Evolutionary conservation across 2,888 invertebrate species (phyloP).

Genomic region (Idaea straminata): DNA sequence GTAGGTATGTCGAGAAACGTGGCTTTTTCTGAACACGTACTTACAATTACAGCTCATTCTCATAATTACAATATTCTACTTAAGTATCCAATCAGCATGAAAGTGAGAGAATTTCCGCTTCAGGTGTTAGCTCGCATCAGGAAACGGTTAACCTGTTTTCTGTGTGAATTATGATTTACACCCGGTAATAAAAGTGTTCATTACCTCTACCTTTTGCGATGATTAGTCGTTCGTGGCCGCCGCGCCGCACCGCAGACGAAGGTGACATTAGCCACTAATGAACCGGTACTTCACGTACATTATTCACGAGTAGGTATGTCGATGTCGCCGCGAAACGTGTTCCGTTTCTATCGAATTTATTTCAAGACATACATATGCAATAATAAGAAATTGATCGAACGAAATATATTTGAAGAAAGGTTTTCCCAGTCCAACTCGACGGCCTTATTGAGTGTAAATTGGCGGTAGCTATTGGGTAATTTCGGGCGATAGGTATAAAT

Average conservation of each 20-base stretch:
- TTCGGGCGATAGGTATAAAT: background rate
- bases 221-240: background rate
- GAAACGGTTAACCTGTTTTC: background rate
- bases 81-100: background rate
- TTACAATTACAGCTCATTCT: background rate
- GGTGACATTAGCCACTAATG: background rate
- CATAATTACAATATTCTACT: background rate
- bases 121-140: background rate
- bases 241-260: background rate
- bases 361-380: background rate
- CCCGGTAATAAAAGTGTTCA: background rate
- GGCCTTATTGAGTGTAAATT: background rate
- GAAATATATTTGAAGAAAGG: background rate
- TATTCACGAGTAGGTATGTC: background rate
- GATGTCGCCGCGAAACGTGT: background rate
- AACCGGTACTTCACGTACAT: background rate
- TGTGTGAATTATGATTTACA: background rate
- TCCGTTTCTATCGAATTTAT: background rate
- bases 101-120: background rate
- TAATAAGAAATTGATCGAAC: background rate
- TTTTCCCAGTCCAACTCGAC: background rate
- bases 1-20: slow-evolving; percentile 12
- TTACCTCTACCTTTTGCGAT: background rate
- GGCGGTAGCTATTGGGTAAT: background rate
- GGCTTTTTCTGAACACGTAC: background rate